A percentile compares a stretch with the other conserved stretches of the same genome.
phyloP scores from a whole-genome alignment of 2,113 vertebrate species.

The Anguilla rostrata region DNA sequence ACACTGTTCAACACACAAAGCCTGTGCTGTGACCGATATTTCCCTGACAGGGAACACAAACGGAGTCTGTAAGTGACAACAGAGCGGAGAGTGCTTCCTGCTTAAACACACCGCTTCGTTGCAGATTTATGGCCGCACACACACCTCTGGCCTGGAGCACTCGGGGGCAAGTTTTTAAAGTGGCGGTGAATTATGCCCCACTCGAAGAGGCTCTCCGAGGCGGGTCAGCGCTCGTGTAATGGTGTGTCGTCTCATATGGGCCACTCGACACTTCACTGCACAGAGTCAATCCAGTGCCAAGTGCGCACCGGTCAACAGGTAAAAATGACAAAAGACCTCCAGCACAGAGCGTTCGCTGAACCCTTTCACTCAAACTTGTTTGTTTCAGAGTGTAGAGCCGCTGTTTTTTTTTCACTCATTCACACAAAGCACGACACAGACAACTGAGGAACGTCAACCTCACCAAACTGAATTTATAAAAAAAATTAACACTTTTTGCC shows the following conservation, averaged over 20 bases:
- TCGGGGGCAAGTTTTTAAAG: neutral
- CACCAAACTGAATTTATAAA: neutral
- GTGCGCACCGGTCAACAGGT: neutral
- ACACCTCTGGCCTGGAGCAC: neutral
- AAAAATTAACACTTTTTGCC: neutral
- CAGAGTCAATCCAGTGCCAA: neutral
- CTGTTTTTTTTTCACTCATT: neutral
- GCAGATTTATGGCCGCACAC: conserved; percentile 12
- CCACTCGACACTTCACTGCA: neutral
- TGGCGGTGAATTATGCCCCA: neutral
- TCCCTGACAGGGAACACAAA: conserved; percentile 15
- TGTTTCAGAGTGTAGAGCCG: neutral
- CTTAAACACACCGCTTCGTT: conserved; percentile 1
- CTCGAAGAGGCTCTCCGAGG: neutral
- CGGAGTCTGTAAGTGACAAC: neutral
- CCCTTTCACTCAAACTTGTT: neutral
- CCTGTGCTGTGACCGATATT: neutral
- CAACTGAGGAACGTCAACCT: neutral
- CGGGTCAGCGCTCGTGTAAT: neutral
- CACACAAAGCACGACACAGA: neutral
- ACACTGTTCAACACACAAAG: neutral
- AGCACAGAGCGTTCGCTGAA: neutral
- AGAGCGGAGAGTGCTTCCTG: conserved; percentile 19
- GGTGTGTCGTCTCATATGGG: neutral
- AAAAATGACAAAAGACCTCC: neutral